Evolutionary conservation across 2,113 vertebrate species (phyloP), one percentile per base, ranked within the genome.

Genomic region (Triplophysa rosa): DNA sequence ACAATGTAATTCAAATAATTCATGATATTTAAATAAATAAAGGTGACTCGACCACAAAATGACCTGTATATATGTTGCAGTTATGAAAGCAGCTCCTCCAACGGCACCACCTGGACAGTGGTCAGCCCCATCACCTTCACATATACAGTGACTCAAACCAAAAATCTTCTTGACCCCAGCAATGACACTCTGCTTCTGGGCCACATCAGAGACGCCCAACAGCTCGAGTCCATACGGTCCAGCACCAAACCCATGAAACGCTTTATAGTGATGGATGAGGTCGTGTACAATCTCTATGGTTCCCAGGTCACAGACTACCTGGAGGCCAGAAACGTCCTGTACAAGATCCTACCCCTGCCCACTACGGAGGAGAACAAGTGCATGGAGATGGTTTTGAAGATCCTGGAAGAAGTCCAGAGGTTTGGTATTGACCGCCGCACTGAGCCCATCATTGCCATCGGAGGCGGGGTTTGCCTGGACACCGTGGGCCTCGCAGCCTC

Each of bases 361-460:
- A 94, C 94, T 76, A 94, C 92, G 0, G 92, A 95, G 74, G 94
- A 95, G 86, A 95, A 92, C 0, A 95, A 95, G 87, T 94, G 94
- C 67, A 95, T 95, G 90, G 92, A 93, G 8, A 76, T 92, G 72
- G 93, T 89, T 23, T 45, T 94, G 84, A 91, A 87, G 66, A 94
- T 94, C 81, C 74, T 95, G n/a, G 89, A 93, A 11, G 94, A 95
- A 84, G 89, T 95, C 1, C 93, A 95, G 83, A 87, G 59, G 11
- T 95, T 95, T 83, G 89, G 91, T 75, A 86, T 94, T 0, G 94
- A 95, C 84, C 88, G 95, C 49, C 89, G 92, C 16, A 91, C 86
- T 0, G 94, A 95, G 81, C 94, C 94, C 24, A 92, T 95, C 81
- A 94, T 95, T 0, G 94, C 92, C 59, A 93, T 95, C 0, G 93